Evolutionary conservation across 2,888 invertebrate species (phyloP), one percentile per base, ranked within the genome.

Genomic region (Sycophila texana): DNA sequence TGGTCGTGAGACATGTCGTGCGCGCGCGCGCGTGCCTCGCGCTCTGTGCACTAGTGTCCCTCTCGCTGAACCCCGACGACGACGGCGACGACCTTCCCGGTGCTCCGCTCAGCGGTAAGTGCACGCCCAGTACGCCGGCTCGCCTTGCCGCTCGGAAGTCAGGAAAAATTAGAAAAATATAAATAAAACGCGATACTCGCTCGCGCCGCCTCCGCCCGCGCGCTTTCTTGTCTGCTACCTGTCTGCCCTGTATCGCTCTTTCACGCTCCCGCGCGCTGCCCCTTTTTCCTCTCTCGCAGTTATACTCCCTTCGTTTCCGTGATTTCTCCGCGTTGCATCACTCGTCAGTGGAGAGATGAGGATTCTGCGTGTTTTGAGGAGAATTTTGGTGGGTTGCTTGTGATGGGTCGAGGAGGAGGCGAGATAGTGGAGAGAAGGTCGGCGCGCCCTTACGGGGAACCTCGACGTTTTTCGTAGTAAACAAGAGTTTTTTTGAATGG

Each of bases 91-190:
- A 89, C 87, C 87, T 88, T 89, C 88, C 87, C 89, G 88, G 39
- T 39, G 85, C 86, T 85, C 86, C 84, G 87, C 86, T 87, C 86
- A 89, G 88, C 87, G 88, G 89, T 90, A 87, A 88, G 89, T 88
- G 13, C 30, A 12, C 18, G 18, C 14, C 39, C 39, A 30, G 51
- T 51, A 63, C 39, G 18, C 39, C 14, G 13, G 51, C 51, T 51
- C 3, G 4, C 3, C 51, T 2, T 14, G 16, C 51, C 51, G n/a
- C n/a, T n/a, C n/a, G n/a, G n/a, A n/a, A n/a, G n/a, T n/a, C n/a
- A n/a, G n/a, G n/a, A n/a, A n/a, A n/a, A n/a, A n/a, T n/a, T n/a
- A n/a, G n/a, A n/a, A n/a, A n/a, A n/a, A n/a, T 7, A 47, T 26
- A 39, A n/a, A 63, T 63, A n/a, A n/a, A 39, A 30, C 16, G 30